Conservation (phyloP, 2,797 vertebrate genomes). For the Paratrypauchen microcephalus region DNA sequence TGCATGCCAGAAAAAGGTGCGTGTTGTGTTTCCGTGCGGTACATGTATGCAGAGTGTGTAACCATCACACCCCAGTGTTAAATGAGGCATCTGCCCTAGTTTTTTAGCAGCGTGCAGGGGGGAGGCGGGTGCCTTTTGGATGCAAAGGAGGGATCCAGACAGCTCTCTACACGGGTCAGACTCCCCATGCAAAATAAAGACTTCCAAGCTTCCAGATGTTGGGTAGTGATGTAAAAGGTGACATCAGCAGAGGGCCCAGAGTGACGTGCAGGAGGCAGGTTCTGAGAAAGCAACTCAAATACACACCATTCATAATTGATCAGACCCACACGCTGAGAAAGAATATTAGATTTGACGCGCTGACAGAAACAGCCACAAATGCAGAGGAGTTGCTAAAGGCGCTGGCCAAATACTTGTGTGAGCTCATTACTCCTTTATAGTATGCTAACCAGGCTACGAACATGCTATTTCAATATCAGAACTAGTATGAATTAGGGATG, state of each 20-base stretch:
- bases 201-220: constrained; percentile 37
- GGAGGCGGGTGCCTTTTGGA: constrained; percentile 55
- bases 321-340: constrained; percentile 43
- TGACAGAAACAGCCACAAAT: constrained; percentile 59
- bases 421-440: constrained; percentile 42
- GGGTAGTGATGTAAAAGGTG: constrained; percentile 23
- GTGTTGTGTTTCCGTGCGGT: constrained; percentile 38
- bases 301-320: constrained; percentile 67
- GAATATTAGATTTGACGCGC: constrained; percentile 66
- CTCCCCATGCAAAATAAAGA: constrained; percentile 45
- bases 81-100: constrained; percentile 73
- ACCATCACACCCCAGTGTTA: constrained; percentile 55
- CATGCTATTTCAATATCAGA: constrained; percentile 19
- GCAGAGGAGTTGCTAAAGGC: constrained; percentile 42
- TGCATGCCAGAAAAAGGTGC: constrained; percentile 17
- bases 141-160: constrained; percentile 37
- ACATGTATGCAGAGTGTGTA: constrained; percentile 43
- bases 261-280: constrained; percentile 58
- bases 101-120: constrained; percentile 53
- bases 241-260: constrained; percentile 46
- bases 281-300: constrained; percentile 74
- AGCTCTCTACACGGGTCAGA: constrained; percentile 22
- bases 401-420: constrained; percentile 30
- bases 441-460: constrained; percentile 32
- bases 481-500: not conserved